These are phyloP conservation scores for Myanophis thanlyinensis DNA, from an alignment of 2,113 vertebrate species.

Conservation along the genomic window DNA sequence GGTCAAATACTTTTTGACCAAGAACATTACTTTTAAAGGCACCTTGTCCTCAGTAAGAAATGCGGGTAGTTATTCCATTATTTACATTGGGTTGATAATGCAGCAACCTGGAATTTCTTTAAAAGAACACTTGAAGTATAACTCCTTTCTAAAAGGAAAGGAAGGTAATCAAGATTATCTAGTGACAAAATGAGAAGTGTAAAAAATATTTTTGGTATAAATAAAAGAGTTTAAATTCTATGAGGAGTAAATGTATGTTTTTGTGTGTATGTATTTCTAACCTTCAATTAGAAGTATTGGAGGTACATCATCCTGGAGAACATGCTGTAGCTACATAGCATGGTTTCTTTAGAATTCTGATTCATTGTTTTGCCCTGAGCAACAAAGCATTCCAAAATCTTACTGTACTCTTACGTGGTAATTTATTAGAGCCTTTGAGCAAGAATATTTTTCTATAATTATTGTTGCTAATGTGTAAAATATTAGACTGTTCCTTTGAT, in stretches of 20 bases:
- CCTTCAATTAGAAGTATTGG: neutral
- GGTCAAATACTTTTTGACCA: neutral
- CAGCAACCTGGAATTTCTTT: neutral
- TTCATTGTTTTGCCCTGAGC: neutral
- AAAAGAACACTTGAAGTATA: neutral
- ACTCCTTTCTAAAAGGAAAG: neutral
- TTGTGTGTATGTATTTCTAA: neutral
- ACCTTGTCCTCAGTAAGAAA: neutral
- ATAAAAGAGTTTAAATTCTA: neutral
- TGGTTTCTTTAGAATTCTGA: neutral
- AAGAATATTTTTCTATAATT: neutral
- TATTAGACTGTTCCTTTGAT: neutral
- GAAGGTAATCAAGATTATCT: neutral
- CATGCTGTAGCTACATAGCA: neutral
- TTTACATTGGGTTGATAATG: neutral
- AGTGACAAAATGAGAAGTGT: neutral
- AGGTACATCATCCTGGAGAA: neutral
- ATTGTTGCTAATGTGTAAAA: neutral
- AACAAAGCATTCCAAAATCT: neutral
- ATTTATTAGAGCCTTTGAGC: neutral
- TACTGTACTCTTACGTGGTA: neutral
- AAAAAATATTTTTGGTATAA: constrained; percentile 1
- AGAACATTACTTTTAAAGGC: constrained; percentile 7
- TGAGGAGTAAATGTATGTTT: neutral
- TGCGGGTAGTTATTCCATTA: neutral